Evolutionary conservation across 2,113 vertebrate species (phyloP), one percentile per base, ranked within the genome.

Genomic region (Albula glossodonta): DNA sequence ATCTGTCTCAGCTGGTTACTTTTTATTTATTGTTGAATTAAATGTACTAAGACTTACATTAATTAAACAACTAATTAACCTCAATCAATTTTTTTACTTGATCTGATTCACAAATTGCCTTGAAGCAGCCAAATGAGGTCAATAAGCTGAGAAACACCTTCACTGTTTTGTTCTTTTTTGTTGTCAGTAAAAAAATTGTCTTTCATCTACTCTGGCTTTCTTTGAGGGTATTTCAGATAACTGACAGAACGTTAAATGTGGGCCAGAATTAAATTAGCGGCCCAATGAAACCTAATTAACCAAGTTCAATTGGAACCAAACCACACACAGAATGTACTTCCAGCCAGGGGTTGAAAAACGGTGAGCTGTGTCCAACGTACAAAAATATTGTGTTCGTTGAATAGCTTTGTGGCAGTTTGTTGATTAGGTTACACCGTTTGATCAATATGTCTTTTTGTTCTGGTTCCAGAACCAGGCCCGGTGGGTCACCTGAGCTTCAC

Each of bases 401-500:
- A 31, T 10, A 56, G 6, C 53, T 9, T 56, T 9, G 53, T 56
- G n/a, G n/a, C 70, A 74, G 22, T 10, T 31, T 31, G 5, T 74
- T 74, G 6, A 13, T 74, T n/a, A 31, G 4, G 25, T 74, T 74
- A 31, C 17, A 31, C 70, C 25, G 66, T n/a, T n/a, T 74, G 70
- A 74, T 84, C 50, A 15, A 11, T 83, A 6, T 85, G 31, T 85
- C 52, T 88, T 85, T 79, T 81, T 74, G 70, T 25, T 31, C 70
- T 74, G 70, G 70, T 74, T 25, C 91, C 87, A 97, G 96, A 89
- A 51, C 96, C 96, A 0, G 96, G 96, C 88, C 93, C 95, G 0
- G 95, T 97, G 90, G 96, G 95, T 51, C 95, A 96, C 86, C 92
- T 97, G 92, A 96, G 96, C 66, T 96, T 96, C 91, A 96, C 95